Evolutionary conservation across 2,888 invertebrate species (phyloP).

Genomic region (Cosmopolites sordidus): DNA sequence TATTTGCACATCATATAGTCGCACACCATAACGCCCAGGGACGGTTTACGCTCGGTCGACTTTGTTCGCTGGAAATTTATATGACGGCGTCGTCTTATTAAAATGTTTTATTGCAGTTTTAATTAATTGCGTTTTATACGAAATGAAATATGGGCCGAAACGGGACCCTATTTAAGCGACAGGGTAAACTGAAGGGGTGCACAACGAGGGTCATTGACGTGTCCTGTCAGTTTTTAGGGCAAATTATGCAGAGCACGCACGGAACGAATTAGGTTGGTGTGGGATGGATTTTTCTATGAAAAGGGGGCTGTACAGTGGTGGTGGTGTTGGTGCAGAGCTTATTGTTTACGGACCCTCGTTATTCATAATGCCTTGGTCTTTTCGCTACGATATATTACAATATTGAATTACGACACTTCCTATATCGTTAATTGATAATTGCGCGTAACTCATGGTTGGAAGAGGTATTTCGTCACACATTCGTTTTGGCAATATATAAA

Average conservation of each 20-base stretch:
- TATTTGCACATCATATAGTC: too few relatives aligned
- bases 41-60: conserved; percentile 14
- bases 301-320: too few relatives aligned
- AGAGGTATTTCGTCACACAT: too few relatives aligned
- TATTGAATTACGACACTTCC: too few relatives aligned
- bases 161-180: conserved; percentile 13
- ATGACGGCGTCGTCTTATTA: conserved; percentile 22
- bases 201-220: conserved; percentile 16
- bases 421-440: too few relatives aligned
- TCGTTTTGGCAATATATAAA: too few relatives aligned
- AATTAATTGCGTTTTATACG: conserved; percentile 19
- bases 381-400: too few relatives aligned
- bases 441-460: too few relatives aligned
- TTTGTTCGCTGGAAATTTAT: conserved; percentile 21
- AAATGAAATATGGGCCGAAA: conserved; percentile 18
- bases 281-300: too few relatives aligned
- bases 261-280: conserved; percentile 3
- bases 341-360: too few relatives aligned
- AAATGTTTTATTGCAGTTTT: conserved; percentile 24
- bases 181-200: conserved; percentile 8
- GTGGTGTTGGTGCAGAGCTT: too few relatives aligned
- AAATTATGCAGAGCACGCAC: conserved; percentile 13
- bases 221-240: conserved; percentile 10
- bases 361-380: too few relatives aligned
- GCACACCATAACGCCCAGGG: not conserved